These are phyloP conservation scores for Drosophila paulistorum DNA, from an alignment of 1,140 invertebrate species.

Conservation along the genomic window DNA sequence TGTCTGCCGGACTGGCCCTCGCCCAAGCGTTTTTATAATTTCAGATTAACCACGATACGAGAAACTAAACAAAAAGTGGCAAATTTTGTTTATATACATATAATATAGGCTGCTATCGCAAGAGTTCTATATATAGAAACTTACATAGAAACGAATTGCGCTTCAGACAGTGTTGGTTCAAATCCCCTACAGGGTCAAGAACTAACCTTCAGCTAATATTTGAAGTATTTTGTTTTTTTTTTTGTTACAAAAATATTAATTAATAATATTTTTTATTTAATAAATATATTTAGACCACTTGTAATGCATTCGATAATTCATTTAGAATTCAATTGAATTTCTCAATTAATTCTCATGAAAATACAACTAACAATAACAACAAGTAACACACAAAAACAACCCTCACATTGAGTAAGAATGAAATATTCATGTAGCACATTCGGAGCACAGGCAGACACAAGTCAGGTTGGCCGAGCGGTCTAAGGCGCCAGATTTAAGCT, in stretches of 20 bases:
- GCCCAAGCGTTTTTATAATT: constrained; percentile 24
- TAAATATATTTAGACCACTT: not conserved
- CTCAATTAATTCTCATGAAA: not conserved
- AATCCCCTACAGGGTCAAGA: constrained; percentile 15
- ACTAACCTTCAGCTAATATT: not conserved
- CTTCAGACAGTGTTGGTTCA: constrained; percentile 1
- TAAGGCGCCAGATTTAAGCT: constrained; percentile 90
- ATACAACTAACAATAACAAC: constrained; percentile 1
- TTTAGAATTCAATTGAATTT: not conserved
- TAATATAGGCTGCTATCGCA: not conserved
- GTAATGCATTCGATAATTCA: not conserved
- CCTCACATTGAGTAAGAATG: not conserved
- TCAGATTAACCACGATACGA: constrained; percentile 36
- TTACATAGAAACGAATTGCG: not conserved
- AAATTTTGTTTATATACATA: not conserved
- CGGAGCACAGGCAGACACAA: constrained; percentile 40
- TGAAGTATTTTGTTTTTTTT: not conserved
- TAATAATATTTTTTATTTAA: not conserved
- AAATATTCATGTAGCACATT: constrained; percentile 50
- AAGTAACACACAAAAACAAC: not conserved
- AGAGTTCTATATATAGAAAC: constrained; percentile 38
- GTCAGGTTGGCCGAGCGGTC: constrained; percentile 89
- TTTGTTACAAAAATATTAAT: not conserved
- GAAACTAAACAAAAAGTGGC: constrained; percentile 27
- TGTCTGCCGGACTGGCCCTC: constrained; percentile 18